A percentile compares a stretch with the other conserved stretches of the same genome.
Conservation (phyloP, 2,113 vertebrate species). For the Acrocephalus arundinaceus region DNA sequence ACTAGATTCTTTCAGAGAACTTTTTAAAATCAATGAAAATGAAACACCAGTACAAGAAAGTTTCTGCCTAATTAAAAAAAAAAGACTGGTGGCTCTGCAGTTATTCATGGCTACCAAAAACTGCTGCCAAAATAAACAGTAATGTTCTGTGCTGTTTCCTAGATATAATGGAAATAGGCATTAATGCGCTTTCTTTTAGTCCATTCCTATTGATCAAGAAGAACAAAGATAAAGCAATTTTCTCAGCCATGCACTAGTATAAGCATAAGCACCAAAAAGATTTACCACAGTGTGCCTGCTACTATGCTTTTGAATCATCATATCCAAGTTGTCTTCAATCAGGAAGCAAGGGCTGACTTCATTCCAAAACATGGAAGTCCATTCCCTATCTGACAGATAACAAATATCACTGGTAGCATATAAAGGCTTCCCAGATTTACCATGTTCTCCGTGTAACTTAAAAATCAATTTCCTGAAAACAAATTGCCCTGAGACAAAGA, state of each 20-base stretch:
- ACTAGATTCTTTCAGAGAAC: neutral
- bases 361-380: neutral
- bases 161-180: neutral
- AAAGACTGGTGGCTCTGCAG: accelerated
- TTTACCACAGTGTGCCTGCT: neutral
- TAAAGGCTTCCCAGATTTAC: constrained; percentile 5
- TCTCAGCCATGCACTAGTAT: neutral
- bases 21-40: neutral
- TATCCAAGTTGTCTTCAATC: neutral
- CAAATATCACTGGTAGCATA: neutral
- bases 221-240: neutral
- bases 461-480: constrained; percentile 46
- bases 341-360: neutral
- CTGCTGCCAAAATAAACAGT: neutral
- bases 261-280: neutral
- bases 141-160: neutral
- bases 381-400: neutral
- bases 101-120: neutral
- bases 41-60: neutral
- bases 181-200: neutral
- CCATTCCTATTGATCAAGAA: neutral
- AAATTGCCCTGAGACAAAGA: neutral
- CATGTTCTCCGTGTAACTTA: constrained; percentile 1
- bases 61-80: neutral
- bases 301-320: accelerated